These are phyloP conservation scores for Solenopsis invicta DNA, from an alignment of 1,140 invertebrate genomes.

Conservation along the genomic window DNA sequence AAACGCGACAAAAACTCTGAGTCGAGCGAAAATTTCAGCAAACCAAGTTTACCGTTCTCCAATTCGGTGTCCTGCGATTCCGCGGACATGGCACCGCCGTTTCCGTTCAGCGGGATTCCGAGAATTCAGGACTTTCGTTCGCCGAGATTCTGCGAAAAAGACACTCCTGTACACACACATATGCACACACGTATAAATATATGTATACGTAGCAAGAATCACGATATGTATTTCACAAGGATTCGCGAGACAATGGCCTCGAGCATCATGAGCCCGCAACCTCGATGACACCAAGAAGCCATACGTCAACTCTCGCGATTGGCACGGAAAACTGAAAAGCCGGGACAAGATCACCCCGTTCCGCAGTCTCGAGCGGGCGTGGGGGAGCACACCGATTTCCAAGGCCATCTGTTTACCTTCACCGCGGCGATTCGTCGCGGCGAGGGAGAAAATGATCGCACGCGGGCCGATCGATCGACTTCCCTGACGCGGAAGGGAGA, in stretches of 20 bases:
- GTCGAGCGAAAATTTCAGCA: not conserved
- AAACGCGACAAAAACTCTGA: no score
- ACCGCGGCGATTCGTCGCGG: not conserved
- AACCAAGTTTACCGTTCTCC: conserved; percentile 1
- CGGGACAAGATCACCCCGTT: not conserved
- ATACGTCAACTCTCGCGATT: no score
- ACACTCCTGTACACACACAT: not conserved
- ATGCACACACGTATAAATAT: not conserved
- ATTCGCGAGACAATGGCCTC: not conserved
- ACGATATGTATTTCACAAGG: not conserved
- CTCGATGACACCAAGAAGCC: no score
- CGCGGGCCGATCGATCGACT: not conserved
- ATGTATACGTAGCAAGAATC: not conserved
- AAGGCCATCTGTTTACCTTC: not conserved
- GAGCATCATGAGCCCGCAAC: not conserved
- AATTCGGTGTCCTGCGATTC: not conserved
- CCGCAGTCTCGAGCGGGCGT: not conserved
- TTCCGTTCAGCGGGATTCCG: not conserved
- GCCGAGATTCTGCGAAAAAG: no score
- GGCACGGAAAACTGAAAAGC: not conserved
- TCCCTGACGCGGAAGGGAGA: not conserved
- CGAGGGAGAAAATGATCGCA: not conserved
- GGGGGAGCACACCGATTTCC: not conserved
- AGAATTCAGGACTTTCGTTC: not conserved
- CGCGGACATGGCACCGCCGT: not conserved